A percentile compares a stretch with the other conserved stretches of the same genome.
phyloP scores from a whole-genome alignment of 2,888 invertebrate genomes.

The Prenolepis imparis region DNA sequence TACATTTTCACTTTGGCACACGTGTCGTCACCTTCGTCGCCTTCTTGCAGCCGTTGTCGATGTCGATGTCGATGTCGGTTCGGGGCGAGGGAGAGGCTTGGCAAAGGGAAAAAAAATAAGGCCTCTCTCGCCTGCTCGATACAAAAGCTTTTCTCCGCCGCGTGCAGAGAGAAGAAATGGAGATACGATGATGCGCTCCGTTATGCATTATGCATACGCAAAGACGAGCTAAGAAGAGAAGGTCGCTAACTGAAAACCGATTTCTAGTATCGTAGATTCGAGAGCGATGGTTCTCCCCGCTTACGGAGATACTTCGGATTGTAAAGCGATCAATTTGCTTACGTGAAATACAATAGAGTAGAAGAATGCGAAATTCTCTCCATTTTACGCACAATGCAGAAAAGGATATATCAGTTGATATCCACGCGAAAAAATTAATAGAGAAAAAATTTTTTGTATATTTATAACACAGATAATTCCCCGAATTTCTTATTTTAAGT shows the following conservation, averaged over 20 bases:
- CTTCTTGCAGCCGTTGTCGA: constrained; percentile 75
- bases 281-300: background rate
- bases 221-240: constrained; percentile 44
- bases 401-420: background rate
- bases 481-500: background rate
- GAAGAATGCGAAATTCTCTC: background rate
- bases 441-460: background rate
- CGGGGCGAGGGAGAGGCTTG: constrained; percentile 30
- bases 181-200: constrained; percentile 85
- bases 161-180: constrained; percentile 82
- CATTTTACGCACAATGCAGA: background rate
- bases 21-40: constrained; percentile 83
- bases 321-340: constrained; percentile 51
- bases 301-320: background rate
- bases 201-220: constrained; percentile 84
- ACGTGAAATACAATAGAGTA: background rate
- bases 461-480: background rate
- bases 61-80: constrained; percentile 57
- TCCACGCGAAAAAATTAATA: background rate
- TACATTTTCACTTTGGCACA: constrained; percentile 86
- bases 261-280: constrained; percentile 62
- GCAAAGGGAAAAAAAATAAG: constrained; percentile 57
- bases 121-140: constrained; percentile 76
- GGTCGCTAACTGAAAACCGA: constrained; percentile 73
- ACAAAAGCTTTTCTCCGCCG: constrained; percentile 75